phyloP scores from a whole-genome alignment of 2,113 vertebrate genomes.

The Phyllostomus discolor region DNA sequence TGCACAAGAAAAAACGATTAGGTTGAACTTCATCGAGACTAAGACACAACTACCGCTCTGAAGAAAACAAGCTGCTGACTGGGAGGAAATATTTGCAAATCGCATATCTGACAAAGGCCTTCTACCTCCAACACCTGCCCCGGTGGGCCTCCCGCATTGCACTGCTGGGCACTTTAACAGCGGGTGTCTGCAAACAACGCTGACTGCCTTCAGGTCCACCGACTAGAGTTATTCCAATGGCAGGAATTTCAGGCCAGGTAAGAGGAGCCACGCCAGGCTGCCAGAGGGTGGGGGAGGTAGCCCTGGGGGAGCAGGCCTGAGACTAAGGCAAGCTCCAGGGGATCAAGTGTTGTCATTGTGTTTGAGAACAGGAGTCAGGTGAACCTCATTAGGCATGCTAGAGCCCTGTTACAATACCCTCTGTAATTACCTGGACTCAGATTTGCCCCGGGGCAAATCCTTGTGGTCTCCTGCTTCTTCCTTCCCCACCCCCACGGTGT shows the following conservation, averaged over 20 bases:
- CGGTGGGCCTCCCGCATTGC: not conserved
- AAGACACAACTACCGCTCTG: not conserved
- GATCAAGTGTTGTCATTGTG: constrained; percentile 24
- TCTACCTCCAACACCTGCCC: not conserved
- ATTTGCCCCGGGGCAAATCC: not conserved
- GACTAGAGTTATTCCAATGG: not conserved
- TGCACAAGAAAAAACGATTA: not conserved
- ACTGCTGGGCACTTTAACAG: not conserved
- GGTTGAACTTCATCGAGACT: not conserved
- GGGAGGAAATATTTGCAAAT: not conserved
- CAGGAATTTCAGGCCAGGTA: constrained; percentile 1
- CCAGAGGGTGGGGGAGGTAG: constrained; percentile 32
- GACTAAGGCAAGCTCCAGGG: not conserved
- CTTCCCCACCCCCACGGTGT: not conserved
- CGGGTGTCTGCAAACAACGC: not conserved
- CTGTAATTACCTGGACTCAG: not conserved
- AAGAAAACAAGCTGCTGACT: not conserved
- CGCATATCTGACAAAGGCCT: not conserved
- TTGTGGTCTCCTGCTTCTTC: not conserved
- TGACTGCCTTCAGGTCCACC: not conserved
- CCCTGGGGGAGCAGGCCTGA: not conserved
- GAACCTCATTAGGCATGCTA: not conserved
- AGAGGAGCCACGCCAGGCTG: not conserved
- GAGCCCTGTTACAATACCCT: not conserved
- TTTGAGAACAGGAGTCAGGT: not conserved